Base-by-base conservation (phyloP, 1,140 invertebrate species). In the Lysiphlebus fabarum region DNA sequence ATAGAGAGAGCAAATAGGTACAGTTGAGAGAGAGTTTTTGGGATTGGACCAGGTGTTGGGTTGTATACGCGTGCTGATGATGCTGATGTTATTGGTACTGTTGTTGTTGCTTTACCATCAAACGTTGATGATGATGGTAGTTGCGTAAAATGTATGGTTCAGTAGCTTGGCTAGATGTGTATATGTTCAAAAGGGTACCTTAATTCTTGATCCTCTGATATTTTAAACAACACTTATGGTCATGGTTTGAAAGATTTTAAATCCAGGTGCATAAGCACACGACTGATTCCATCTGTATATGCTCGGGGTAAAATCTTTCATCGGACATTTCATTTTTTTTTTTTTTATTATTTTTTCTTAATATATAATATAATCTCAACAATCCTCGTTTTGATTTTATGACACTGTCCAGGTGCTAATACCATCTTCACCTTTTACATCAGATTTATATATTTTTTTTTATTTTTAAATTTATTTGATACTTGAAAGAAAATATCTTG, bases 41-140 rank as follows among this genome's bases (percentile, higher is more conserved):
- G 47, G 51, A 64, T 63, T 67, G 66, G 37, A 60, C 65, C 68
- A 70, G 68, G 68, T 68, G 68, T 62, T 54, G 60, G 65, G 17
- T 2, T 26, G 17, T 26, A 66, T 62, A 66, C 65, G 64, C 63
- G 68, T 59, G 42, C 38, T 62, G 58, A n/a, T n/a, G 17, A 26
- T 26, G 17, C 17, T 26, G 17, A 26, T 26, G 17, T 26, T 26
- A 4, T 26, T 26, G 17, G 2, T 26, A 4, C 17, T 26, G 17
- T 26, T 26, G 17, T 26, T 26, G 17, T 26, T 26, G 17, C 17
- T 26, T 26, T 26, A 26, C 2, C 17, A 26, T 26, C 17, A 26
- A 26, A n/a, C n/a, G n/a, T n/a, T 47, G 41, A 60, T 40, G 34
- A 58, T 43, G 7, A 37, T 33, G 6, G 26, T 17, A 43, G 37